Evolutionary conservation across 2,113 vertebrate genomes (phyloP).

Genomic region (Philantomba maxwellii): DNA sequence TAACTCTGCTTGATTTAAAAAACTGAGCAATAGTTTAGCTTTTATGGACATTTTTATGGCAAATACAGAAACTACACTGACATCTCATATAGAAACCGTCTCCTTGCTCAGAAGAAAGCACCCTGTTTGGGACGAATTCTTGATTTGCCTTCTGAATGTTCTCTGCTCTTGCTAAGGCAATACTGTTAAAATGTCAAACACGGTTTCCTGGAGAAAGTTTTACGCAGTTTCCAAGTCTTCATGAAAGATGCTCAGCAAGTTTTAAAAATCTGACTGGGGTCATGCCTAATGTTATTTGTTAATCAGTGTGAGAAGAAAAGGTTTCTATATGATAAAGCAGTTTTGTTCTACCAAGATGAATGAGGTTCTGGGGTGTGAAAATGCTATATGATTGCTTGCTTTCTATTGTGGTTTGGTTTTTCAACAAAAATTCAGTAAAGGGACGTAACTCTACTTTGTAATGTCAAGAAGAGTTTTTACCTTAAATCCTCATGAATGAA

Average conservation of each 20-base stretch:
- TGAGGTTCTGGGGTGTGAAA: not conserved
- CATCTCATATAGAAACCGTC: constrained; percentile 22
- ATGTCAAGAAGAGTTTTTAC: not conserved
- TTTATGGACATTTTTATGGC: constrained; percentile 28
- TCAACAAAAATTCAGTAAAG: constrained; percentile 19
- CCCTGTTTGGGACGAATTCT: constrained; percentile 2
- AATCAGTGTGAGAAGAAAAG: not conserved
- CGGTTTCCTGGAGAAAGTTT: constrained; percentile 22
- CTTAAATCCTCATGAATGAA: constrained; percentile 26
- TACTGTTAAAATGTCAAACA: constrained; percentile 32
- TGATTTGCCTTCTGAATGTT: constrained; percentile 28
- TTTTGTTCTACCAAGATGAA: not conserved
- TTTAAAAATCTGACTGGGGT: constrained; percentile 12
- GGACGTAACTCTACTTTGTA: not conserved
- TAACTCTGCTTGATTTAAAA: constrained; percentile 39
- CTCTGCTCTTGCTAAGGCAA: constrained; percentile 15
- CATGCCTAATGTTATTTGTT: constrained; percentile 22
- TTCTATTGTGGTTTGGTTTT: not conserved
- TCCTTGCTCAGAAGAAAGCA: not conserved
- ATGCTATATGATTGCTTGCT: not conserved
- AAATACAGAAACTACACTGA: constrained; percentile 24
- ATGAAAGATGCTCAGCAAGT: constrained; percentile 13
- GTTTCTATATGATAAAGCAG: not conserved
- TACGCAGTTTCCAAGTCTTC: constrained; percentile 13
- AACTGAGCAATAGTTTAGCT: not conserved